A percentile compares a stretch with the other conserved stretches of the same genome.
phyloP scores from a whole-genome alignment of 2,113 vertebrate species.

The Acrocephalus kingi region DNA sequence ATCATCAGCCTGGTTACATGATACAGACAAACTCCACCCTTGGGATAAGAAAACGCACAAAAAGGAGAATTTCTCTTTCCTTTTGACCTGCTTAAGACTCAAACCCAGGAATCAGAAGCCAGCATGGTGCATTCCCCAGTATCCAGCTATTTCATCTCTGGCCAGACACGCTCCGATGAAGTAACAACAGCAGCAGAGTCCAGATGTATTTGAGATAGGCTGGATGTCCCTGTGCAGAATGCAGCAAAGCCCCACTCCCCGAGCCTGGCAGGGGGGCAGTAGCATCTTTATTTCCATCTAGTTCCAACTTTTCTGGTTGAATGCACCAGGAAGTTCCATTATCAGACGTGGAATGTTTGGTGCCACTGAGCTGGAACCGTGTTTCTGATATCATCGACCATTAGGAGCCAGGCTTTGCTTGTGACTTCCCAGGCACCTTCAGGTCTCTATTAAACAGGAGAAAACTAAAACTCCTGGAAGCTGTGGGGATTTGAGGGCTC shows the following conservation, averaged over 20 bases:
- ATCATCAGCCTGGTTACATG: background rate
- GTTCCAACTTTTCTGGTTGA: slow-evolving; percentile 19
- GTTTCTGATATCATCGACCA: background rate
- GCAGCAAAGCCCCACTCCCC: background rate
- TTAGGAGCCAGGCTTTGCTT: slow-evolving; percentile 1
- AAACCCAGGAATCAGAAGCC: background rate
- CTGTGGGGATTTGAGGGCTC: background rate
- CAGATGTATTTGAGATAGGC: background rate
- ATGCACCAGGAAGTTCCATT: background rate
- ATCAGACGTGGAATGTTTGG: background rate
- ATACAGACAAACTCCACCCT: background rate
- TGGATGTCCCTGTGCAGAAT: background rate
- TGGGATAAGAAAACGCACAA: background rate
- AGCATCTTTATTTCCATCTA: slow-evolving; percentile 39
- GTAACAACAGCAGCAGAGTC: background rate
- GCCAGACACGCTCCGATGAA: background rate
- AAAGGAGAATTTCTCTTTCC: background rate
- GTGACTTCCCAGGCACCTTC: background rate
- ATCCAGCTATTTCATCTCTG: background rate
- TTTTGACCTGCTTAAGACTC: background rate
- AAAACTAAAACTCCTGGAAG: background rate
- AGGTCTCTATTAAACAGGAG: background rate
- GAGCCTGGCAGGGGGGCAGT: background rate
- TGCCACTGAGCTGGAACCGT: background rate
- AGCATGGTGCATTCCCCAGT: background rate